These are phyloP conservation scores for Peribatodes rhomboidaria DNA, from an alignment of 2,888 invertebrate genomes.

Conservation along the genomic window DNA sequence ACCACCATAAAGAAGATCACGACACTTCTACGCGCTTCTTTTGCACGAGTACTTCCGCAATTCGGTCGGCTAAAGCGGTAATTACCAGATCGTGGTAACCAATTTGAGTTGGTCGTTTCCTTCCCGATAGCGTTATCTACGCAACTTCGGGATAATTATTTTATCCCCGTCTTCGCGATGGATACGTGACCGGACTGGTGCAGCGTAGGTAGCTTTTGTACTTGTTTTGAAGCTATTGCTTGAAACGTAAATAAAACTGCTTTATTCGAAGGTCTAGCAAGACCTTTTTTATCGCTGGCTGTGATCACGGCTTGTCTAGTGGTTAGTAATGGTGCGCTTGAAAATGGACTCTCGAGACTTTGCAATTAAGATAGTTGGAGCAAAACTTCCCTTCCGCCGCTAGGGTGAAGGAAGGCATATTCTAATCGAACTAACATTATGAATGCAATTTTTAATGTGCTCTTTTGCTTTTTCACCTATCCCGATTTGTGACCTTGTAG, in stretches of 20 bases:
- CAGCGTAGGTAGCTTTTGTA: neutral
- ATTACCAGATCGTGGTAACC: constrained; percentile 32
- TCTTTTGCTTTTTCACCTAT: too few relatives aligned
- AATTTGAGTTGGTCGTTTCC: constrained; percentile 23
- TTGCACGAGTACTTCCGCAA: neutral
- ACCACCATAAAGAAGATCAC: neutral
- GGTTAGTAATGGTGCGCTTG: too few relatives aligned
- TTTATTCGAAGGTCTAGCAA: neutral
- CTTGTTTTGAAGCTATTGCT: constrained; percentile 1
- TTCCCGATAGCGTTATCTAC: constrained; percentile 27
- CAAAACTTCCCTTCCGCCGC: too few relatives aligned
- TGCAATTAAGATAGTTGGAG: too few relatives aligned
- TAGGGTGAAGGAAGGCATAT: too few relatives aligned
- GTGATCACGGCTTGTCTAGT: too few relatives aligned
- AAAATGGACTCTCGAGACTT: too few relatives aligned
- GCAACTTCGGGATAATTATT: constrained; percentile 19
- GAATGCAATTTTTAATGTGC: too few relatives aligned
- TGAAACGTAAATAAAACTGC: neutral
- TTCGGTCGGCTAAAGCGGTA: constrained; percentile 13
- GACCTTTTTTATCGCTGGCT: too few relatives aligned
- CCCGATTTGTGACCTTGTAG: too few relatives aligned
- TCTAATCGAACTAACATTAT: too few relatives aligned
- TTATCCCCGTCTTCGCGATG: constrained; percentile 23
- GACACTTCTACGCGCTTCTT: neutral
- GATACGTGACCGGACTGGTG: constrained; percentile 20